A percentile compares a stretch with the other conserved stretches of the same genome.
Evolutionary conservation across 1,140 invertebrate genomes (phyloP).

Genomic region (Microplitis demolitor): DNA sequence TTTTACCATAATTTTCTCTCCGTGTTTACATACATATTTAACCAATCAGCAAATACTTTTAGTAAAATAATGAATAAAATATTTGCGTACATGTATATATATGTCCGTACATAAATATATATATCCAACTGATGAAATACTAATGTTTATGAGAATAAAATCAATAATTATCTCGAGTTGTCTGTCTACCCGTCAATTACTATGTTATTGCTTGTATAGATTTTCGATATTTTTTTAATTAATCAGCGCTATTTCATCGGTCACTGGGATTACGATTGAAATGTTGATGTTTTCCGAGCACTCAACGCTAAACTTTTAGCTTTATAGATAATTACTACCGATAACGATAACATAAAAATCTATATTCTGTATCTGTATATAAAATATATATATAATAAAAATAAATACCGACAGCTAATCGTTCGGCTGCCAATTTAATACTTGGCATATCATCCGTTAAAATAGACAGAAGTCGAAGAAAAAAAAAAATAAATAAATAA

Average conservation of each 20-base stretch:
- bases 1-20: no score
- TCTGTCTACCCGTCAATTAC: conserved; percentile 57
- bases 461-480: background rate
- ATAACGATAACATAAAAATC: background rate
- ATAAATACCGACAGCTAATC: background rate
- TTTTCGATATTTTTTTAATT: conserved; percentile 56
- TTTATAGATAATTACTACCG: conserved; percentile 14
- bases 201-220: conserved; percentile 56
- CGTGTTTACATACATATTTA: no score
- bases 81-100: no score
- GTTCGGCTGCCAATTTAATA: no score
- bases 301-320: background rate
- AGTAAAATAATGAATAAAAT: no score
- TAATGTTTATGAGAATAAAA: no score
- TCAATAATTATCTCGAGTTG: conserved; percentile 32
- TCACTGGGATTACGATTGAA: background rate
- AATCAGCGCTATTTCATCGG: background rate
- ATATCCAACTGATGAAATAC: no score
- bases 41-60: no score
- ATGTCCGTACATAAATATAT: no score
- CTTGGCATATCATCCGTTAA: background rate
- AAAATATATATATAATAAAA: background rate
- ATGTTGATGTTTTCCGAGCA: background rate
- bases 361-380: background rate
- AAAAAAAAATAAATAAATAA: background rate